Evolutionary conservation across 2,113 vertebrate species (phyloP), one percentile per base, ranked within the genome.

Genomic region (Narcine bancroftii): DNA sequence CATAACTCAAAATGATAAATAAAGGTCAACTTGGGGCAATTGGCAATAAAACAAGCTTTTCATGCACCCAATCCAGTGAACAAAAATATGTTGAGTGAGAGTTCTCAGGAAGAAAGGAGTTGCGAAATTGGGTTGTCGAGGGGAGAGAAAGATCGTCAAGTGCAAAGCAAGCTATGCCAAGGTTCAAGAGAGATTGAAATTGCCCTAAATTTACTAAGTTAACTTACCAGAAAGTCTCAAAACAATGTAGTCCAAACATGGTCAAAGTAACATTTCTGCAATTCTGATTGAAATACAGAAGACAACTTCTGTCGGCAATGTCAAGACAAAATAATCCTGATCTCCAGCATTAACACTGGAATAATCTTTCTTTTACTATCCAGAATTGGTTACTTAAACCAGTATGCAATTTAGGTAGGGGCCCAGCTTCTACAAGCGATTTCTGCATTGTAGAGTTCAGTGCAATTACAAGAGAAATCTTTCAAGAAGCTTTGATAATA

Each of bases 391-490:
- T 15, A 60, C 11, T 69, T 17, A 69, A 69, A 69, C 60, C 7
- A 6, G 3, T 0, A 15, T 47, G 79, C 56, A 60, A 47, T 66
- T 66, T 83, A 92, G 92, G 77, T 21, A 42, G 7, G 66, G 92
- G 60, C 92, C 89, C 91, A 92, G 92, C 15, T 45, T 65, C 36
- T 77, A 21, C 72, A 29, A 60, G 53, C 87, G 26, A 91, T 76
- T 56, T 93, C 83, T 92, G 77, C 87, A 15, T 63, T 15, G 53
- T 24, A 81, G 92, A 53, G 92, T 56, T 77, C 29, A 53, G 36
- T 5, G 89, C 42, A 42, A 93, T 92, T 93, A 75, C 53, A 89
- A 36, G 36, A 56, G 45, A 89, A 89, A 75, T 69, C 69, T 56
- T 50, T 75, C 39, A 72, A 72, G 39, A 39, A 42, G 7, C 65